phyloP scores from a whole-genome alignment of 2,888 invertebrate genomes.

The Agonopterix heracliana region DNA sequence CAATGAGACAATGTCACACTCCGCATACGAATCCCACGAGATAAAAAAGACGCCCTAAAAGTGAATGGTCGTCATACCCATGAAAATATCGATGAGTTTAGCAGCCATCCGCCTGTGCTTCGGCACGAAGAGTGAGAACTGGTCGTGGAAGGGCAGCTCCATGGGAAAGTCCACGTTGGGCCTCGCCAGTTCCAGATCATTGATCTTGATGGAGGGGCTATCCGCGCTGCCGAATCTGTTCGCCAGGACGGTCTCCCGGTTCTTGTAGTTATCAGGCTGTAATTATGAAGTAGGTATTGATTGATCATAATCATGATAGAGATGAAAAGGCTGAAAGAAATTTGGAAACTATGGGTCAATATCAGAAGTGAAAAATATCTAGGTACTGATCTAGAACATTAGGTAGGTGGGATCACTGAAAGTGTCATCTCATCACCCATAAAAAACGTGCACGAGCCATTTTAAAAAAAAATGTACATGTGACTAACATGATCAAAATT shows the following conservation, averaged over 20 bases:
- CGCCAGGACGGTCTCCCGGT: constrained; percentile 47
- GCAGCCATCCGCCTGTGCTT: constrained; percentile 80
- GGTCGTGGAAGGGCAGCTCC: constrained; percentile 77
- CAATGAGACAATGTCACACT: too few species aligned
- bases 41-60: too few species aligned
- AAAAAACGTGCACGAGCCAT: too few species aligned
- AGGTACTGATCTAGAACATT: not conserved
- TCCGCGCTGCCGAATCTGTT: constrained; percentile 76
- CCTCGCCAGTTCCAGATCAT: constrained; percentile 76
- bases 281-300: too few species aligned
- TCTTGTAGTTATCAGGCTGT: constrained; percentile 63
- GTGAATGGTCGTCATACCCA: constrained; percentile 58
- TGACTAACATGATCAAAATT: too few species aligned
- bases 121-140: constrained; percentile 84
- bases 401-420: too few species aligned
- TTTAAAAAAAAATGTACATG: too few species aligned
- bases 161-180: constrained; percentile 79
- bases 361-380: not conserved
- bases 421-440: too few species aligned
- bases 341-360: not conserved
- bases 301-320: not conserved
- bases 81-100: constrained; percentile 80
- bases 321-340: not conserved
- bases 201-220: constrained; percentile 68
- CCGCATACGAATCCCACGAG: too few species aligned